Evolutionary conservation across 2,888 invertebrate species (phyloP).

Genomic region (Sphinx pinastri): DNA sequence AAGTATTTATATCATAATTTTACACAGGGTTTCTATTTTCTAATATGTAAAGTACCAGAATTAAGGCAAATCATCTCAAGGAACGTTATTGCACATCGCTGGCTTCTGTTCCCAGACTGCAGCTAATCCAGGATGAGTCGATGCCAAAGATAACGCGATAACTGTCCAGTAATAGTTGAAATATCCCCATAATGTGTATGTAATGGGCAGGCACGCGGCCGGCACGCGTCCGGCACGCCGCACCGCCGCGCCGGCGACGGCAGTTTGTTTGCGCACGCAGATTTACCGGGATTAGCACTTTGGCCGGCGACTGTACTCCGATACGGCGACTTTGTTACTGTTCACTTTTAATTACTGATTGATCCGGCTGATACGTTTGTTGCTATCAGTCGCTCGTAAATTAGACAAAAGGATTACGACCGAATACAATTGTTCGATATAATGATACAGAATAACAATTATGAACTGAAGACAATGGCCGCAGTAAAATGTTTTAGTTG

Average conservation of each 20-base stretch:
- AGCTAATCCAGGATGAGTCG: slow-evolving; percentile 65
- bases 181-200: slow-evolving; percentile 75
- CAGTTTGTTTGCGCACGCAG: slow-evolving; percentile 61
- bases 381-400: slow-evolving; percentile 61
- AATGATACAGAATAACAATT: slow-evolving; percentile 45
- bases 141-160: slow-evolving; percentile 75
- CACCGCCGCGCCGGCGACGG: slow-evolving; percentile 32
- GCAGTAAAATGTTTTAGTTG: slow-evolving; percentile 16
- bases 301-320: slow-evolving; percentile 56
- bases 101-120: slow-evolving; percentile 58
- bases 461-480: slow-evolving; percentile 29
- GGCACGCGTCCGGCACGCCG: slow-evolving; percentile 54
- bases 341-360: slow-evolving; percentile 75
- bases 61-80: background rate
- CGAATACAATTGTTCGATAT: slow-evolving; percentile 40
- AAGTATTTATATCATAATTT: too few relatives aligned
- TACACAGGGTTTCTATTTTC: too few relatives aligned
- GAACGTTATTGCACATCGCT: background rate
- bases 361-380: slow-evolving; percentile 64
- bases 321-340: slow-evolving; percentile 31
- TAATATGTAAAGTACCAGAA: too few relatives aligned
- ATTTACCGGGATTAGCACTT: slow-evolving; percentile 78
- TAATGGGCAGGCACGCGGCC: slow-evolving; percentile 69
- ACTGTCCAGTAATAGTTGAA: slow-evolving; percentile 70
- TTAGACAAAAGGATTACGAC: slow-evolving; percentile 67